Evolutionary conservation across 64 coral and sea anemone genomes (phyloP).

Genomic region (Porites lutea): DNA sequence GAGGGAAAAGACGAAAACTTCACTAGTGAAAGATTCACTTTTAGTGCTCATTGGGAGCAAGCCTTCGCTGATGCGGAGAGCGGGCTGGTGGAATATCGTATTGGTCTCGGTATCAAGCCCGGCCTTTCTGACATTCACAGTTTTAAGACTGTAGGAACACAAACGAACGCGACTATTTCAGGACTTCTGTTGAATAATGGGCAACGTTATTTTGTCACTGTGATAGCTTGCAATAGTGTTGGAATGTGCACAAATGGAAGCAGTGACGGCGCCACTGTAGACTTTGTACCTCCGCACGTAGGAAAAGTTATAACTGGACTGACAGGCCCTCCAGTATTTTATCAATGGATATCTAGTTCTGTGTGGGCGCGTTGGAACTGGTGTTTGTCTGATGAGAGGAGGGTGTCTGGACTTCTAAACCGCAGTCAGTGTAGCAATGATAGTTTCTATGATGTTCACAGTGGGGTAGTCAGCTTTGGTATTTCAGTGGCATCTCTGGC

Average conservation of each 20-base stretch:
- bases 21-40: conserved; percentile 58
- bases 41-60: conserved; percentile 92
- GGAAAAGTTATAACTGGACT: conserved; percentile 83
- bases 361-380: conserved; percentile 97
- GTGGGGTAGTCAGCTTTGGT: conserved; percentile 82
- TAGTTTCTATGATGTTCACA: conserved; percentile 86
- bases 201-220: conserved; percentile 75
- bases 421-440: conserved; percentile 56
- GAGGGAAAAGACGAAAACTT: conserved; percentile 78
- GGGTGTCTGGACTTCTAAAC: conserved; percentile 32
- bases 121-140: conserved; percentile 57
- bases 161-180: conserved; percentile 57
- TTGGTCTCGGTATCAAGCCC: conserved; percentile 75
- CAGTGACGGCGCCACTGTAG: conserved; percentile 90
- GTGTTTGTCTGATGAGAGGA: conserved; percentile 81
- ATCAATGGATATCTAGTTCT: conserved; percentile 88
- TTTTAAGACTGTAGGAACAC: conserved; percentile 61
- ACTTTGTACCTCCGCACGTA: conserved; percentile 89
- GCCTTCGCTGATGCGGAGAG: conserved; percentile 91
- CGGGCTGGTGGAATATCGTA: conserved; percentile 59
- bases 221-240: conserved; percentile 94
- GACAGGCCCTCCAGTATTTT: conserved; percentile 71
- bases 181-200: conserved; percentile 79
- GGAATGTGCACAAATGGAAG: conserved; percentile 92
- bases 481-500: conserved; percentile 81